A percentile compares a stretch with the other conserved stretches of the same genome.
These are phyloP conservation scores for Chrysochloris asiatica DNA, from an alignment of 2,113 vertebrate species.

Conservation along the genomic window DNA sequence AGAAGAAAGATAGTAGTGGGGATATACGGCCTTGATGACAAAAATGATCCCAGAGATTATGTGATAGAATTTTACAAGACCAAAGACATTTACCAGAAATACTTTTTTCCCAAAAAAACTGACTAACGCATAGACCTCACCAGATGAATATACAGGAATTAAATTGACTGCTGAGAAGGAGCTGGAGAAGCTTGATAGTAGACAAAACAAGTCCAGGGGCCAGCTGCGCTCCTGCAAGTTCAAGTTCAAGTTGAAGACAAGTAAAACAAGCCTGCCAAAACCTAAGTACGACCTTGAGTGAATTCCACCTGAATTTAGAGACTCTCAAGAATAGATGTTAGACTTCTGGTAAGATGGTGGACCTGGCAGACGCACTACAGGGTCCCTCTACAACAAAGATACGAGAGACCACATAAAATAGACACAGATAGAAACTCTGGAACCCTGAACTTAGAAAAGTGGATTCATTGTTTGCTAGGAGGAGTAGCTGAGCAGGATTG, in stretches of 20 bases:
- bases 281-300: not conserved
- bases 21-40: not conserved
- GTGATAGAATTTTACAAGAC: not conserved
- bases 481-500: too few relatives aligned
- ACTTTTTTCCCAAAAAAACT: not conserved
- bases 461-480: too few relatives aligned
- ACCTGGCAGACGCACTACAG: too few relatives aligned
- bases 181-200: not conserved
- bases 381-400: too few relatives aligned
- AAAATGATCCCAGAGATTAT: not conserved
- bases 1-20: not conserved
- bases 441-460: too few relatives aligned
- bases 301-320: not conserved
- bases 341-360: too few relatives aligned
- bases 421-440: too few relatives aligned
- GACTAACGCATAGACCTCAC: not conserved
- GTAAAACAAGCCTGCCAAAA: not conserved
- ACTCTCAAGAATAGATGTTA: not conserved
- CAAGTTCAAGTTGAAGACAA: not conserved
- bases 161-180: not conserved
- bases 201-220: not conserved
- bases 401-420: too few relatives aligned
- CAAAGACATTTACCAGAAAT: not conserved
- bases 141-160: not conserved
- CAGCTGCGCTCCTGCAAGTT: not conserved